Evolutionary conservation across 2,113 vertebrate species (phyloP).

Genomic region (Coptodon bakossiorum): DNA sequence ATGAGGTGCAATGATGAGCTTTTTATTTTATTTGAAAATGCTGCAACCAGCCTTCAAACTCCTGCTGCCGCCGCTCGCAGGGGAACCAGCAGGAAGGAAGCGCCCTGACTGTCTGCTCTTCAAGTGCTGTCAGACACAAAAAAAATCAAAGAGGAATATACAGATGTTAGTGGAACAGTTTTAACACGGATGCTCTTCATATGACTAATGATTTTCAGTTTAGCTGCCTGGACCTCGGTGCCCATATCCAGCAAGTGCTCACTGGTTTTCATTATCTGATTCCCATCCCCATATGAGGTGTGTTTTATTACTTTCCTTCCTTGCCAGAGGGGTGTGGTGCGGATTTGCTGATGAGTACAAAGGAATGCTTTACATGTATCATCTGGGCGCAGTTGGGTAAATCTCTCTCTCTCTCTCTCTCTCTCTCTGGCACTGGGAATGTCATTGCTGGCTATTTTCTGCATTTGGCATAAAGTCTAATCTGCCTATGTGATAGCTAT

Average conservation of each 20-base stretch:
- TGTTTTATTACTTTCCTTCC: neutral
- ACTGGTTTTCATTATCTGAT: constrained; percentile 16
- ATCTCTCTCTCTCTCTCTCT: neutral
- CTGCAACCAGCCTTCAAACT: neutral
- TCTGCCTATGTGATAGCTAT: neutral
- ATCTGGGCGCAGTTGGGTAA: neutral
- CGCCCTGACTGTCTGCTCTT: neutral
- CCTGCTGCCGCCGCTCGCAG: neutral
- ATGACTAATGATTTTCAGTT: neutral
- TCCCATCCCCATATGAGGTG: neutral
- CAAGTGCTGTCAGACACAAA: constrained; percentile 43
- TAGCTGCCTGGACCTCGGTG: neutral
- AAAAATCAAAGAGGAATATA: neutral
- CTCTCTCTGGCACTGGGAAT: neutral
- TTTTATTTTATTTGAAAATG: neutral
- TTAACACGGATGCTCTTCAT: neutral
- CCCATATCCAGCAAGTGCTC: constrained; percentile 30
- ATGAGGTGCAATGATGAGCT: neutral
- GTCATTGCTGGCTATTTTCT: neutral
- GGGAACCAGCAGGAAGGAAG: neutral
- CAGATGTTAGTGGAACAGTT: neutral
- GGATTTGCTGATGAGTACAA: constrained; percentile 2
- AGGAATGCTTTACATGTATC: constrained; percentile 43
- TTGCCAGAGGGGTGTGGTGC: constrained; percentile 5
- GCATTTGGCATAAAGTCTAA: neutral